Conservation (phyloP, 2,113 vertebrate species). For the human (Homo sapiens) region GRCh38 chr11:23953501-23954000, state of each 20-base stretch:
- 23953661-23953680: conserved; percentile 33
- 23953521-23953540: background rate
- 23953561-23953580: background rate
- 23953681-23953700: background rate
- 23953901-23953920: background rate
- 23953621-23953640: conserved; percentile 35
- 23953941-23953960: background rate
- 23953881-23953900: background rate
- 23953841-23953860: background rate
- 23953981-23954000: conserved; percentile 8
- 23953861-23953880: background rate
- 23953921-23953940: background rate
- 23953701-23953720: background rate
- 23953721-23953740: background rate
- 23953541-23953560: background rate
- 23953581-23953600: background rate
- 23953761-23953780: background rate
- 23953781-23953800: background rate
- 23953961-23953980: background rate
- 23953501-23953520: background rate
- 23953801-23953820: background rate
- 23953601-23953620: conserved; percentile 15
- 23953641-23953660: background rate
- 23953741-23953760: background rate
- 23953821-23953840: background rate